These are phyloP conservation scores for Gadus macrocephalus DNA, from an alignment of 2,113 vertebrate species.

Conservation along the genomic window DNA sequence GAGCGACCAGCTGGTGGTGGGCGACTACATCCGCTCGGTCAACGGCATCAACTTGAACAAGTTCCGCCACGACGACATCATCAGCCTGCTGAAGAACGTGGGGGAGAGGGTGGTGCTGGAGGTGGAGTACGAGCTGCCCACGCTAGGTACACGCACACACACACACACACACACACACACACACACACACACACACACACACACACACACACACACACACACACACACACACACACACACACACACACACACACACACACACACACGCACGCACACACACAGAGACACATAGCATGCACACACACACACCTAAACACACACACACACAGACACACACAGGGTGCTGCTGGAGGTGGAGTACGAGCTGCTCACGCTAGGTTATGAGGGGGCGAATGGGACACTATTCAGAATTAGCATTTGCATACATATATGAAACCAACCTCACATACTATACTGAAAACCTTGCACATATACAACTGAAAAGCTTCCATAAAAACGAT, in stretches of 20 bases:
- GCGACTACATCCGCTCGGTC: constrained; percentile 96
- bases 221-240: too few species aligned
- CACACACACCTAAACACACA: too few species aligned
- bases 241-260: too few species aligned
- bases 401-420: too few species aligned
- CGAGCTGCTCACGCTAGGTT: constrained; percentile 90
- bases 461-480: neutral
- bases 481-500: neutral
- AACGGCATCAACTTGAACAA: constrained; percentile 97
- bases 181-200: constrained; percentile 1
- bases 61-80: constrained; percentile 97
- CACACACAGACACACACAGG: constrained; percentile 39
- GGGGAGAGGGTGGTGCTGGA: constrained; percentile 93
- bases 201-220: too few species aligned
- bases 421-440: neutral
- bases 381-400: too few species aligned
- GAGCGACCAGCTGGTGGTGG: constrained; percentile 96
- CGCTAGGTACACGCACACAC: constrained; percentile 82
- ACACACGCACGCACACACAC: too few species aligned
- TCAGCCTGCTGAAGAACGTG: constrained; percentile 96
- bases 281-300: too few species aligned
- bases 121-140: constrained; percentile 95
- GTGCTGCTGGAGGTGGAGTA: constrained; percentile 96
- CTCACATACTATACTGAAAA: neutral
- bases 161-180: constrained; percentile 70